Conservation (phyloP, 2,888 invertebrate species). For the Xestia c-nigrum region DNA sequence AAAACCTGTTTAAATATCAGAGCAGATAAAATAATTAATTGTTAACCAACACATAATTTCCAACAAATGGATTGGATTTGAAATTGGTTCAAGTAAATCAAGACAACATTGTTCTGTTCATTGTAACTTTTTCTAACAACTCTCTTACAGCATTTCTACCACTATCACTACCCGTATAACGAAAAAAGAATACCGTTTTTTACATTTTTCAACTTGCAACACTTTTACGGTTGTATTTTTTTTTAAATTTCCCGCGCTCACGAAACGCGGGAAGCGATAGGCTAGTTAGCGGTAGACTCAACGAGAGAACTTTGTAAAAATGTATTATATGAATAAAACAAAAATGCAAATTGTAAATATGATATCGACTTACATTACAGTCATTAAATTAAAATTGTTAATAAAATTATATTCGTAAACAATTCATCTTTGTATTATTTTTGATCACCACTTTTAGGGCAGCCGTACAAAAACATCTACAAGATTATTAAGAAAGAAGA, state of each 20-base stretch:
- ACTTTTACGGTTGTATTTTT: slow-evolving; percentile 63
- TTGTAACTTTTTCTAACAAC: slow-evolving; percentile 1
- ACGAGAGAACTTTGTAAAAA: slow-evolving; percentile 87
- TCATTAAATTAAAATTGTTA: slow-evolving; percentile 91
- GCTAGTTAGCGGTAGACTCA: slow-evolving; percentile 72
- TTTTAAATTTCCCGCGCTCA: slow-evolving; percentile 67
- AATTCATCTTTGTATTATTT: slow-evolving; percentile 82
- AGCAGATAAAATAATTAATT: slow-evolving; percentile 3
- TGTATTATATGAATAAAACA: slow-evolving; percentile 82
- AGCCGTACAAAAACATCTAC: background rate
- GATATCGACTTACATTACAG: slow-evolving; percentile 89
- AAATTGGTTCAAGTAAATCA: background rate
- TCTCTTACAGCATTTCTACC: slow-evolving; percentile 61
- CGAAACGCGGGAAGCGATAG: slow-evolving; percentile 59
- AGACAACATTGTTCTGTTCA: slow-evolving; percentile 11
- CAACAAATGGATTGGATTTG: background rate
- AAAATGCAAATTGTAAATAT: slow-evolving; percentile 88
- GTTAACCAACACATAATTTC: slow-evolving; percentile 6
- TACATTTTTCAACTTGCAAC: slow-evolving; percentile 57
- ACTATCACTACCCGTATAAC: slow-evolving; percentile 30
- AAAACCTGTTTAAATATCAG: slow-evolving; percentile 12
- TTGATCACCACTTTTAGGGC: background rate
- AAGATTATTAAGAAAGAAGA: background rate
- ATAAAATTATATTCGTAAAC: slow-evolving; percentile 91
- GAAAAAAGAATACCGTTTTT: slow-evolving; percentile 51